These are phyloP conservation scores for Aporophyla lueneburgensis DNA, from an alignment of 2,888 invertebrate genomes.

Conservation along the genomic window DNA sequence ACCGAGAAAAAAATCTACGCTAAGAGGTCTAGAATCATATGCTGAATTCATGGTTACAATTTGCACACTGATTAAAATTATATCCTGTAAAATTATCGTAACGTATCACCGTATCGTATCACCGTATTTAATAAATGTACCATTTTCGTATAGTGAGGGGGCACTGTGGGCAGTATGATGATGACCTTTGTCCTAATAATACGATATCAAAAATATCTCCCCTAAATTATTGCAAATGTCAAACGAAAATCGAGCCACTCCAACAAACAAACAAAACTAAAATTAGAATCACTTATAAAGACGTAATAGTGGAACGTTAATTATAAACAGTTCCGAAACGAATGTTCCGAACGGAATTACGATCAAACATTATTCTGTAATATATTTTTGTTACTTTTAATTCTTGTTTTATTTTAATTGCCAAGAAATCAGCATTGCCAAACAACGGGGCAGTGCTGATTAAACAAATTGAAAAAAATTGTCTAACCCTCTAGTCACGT, in stretches of 20 bases:
- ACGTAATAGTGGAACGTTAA: too few relatives aligned
- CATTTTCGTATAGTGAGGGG: neutral
- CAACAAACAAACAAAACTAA: neutral
- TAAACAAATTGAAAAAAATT: too few relatives aligned
- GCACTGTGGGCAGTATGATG: neutral
- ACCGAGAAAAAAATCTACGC: too few relatives aligned
- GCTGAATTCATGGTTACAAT: too few relatives aligned
- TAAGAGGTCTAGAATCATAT: too few relatives aligned
- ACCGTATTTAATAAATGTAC: neutral
- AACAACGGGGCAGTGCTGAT: too few relatives aligned
- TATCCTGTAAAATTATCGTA: neutral
- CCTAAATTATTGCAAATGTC: conserved; percentile 2
- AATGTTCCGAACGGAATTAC: neutral
- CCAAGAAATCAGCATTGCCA: too few relatives aligned
- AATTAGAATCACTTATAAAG: neutral
- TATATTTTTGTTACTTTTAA: neutral
- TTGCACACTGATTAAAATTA: too few relatives aligned
- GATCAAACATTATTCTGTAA: neutral
- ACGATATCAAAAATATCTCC: neutral
- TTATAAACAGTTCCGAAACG: neutral
- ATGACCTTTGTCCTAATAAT: neutral
- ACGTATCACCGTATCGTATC: neutral
- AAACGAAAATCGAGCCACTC: neutral
- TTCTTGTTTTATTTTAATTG: too few relatives aligned
- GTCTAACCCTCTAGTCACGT: too few relatives aligned